These are phyloP conservation scores for Varanus salvator DNA, from an alignment of 2,113 vertebrate genomes.

Conservation along the genomic window DNA sequence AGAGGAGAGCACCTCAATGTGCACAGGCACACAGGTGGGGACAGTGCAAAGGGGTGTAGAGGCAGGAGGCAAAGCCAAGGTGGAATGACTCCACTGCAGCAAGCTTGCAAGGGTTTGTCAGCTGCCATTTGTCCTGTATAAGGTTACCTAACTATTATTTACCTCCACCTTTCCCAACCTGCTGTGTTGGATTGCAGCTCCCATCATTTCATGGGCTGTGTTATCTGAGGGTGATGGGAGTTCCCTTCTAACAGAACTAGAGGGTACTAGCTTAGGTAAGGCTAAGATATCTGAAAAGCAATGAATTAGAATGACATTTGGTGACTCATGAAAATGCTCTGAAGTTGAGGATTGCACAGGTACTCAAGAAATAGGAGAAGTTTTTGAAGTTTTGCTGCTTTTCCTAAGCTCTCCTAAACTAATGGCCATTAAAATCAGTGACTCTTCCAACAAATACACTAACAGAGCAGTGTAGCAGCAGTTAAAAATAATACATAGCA, in stretches of 20 bases:
- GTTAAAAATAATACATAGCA: neutral
- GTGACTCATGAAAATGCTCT: too few species aligned
- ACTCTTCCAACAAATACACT: neutral
- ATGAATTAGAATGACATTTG: neutral
- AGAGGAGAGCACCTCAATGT: neutral
- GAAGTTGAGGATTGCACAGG: neutral
- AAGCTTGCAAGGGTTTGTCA: neutral
- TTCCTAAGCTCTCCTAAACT: neutral
- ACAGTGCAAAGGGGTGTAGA: neutral
- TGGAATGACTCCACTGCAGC: neutral
- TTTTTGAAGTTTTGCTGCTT: neutral
- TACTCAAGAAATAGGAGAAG: neutral
- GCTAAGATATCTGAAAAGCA: neutral
- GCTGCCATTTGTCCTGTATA: neutral
- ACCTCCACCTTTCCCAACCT: too few species aligned
- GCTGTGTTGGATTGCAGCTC: too few species aligned
- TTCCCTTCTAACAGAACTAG: too few species aligned
- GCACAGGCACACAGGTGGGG: neutral
- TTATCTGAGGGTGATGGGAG: too few species aligned
- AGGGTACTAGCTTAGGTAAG: too few species aligned
- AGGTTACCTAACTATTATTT: neutral
- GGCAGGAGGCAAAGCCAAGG: neutral
- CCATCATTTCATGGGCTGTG: too few species aligned
- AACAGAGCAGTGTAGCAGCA: neutral
- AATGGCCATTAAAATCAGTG: neutral